These are phyloP conservation scores for Hyaena hyaena DNA, from an alignment of 2,113 vertebrate genomes.

Conservation along the genomic window DNA sequence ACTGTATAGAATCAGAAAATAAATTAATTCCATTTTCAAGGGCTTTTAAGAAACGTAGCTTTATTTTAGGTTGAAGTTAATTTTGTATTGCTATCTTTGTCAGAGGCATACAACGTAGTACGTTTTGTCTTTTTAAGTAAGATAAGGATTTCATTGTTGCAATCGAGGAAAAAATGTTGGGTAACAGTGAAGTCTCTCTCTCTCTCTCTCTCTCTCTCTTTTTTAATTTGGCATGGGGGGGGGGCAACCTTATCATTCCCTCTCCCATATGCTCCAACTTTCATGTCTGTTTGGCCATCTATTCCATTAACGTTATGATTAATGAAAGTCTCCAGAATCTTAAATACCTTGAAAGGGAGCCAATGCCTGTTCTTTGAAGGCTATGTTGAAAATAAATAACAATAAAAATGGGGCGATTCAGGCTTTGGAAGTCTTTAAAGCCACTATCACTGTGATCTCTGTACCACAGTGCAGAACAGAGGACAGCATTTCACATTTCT, in stretches of 20 bases:
- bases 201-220: not conserved
- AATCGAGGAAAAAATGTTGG: not conserved
- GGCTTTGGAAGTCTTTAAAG: conserved; percentile 63
- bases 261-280: conserved; percentile 56
- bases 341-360: conserved; percentile 57
- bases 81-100: conserved; percentile 23
- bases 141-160: not conserved
- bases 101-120: not conserved
- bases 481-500: conserved; percentile 65
- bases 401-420: conserved; percentile 48
- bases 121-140: not conserved
- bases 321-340: conserved; percentile 54
- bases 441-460: conserved; percentile 31
- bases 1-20: not conserved
- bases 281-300: conserved; percentile 11
- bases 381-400: conserved; percentile 7
- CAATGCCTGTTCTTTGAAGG: conserved; percentile 29
- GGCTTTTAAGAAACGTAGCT: conserved; percentile 34
- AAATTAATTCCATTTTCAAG: conserved; percentile 43
- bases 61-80: conserved; percentile 33
- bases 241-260: not conserved
- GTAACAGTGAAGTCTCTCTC: not conserved
- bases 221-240: not conserved
- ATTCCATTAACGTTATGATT: not conserved
- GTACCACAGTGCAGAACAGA: conserved; percentile 43